Percentiles rank a stretch among this genome's conserved stretches.
These are phyloP conservation scores for Paramormyrops hopkinsi DNA, from an alignment of 2,797 vertebrate genomes.

Conservation along the genomic window DNA sequence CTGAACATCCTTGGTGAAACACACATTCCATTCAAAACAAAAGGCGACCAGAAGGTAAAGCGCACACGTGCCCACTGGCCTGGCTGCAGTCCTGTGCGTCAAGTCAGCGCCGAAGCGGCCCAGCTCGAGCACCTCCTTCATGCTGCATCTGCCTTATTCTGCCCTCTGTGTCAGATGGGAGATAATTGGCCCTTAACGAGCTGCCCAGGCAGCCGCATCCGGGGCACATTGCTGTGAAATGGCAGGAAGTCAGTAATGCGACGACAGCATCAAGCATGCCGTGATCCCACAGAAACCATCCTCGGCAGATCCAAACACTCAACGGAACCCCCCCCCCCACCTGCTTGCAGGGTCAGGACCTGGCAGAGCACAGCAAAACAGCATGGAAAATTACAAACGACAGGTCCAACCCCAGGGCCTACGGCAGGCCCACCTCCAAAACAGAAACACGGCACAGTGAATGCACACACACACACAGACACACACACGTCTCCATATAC, in stretches of 20 bases:
- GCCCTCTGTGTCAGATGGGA: constrained; percentile 4
- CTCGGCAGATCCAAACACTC: constrained; percentile 43
- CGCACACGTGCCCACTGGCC: neutral
- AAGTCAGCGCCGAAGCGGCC: neutral
- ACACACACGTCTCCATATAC: too few species aligned
- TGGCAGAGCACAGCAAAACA: neutral
- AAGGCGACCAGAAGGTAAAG: neutral
- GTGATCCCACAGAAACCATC: constrained; percentile 39
- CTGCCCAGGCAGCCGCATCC: constrained; percentile 17
- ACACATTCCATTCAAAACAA: neutral
- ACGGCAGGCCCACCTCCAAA: neutral
- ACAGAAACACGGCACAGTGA: neutral
- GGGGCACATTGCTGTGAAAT: constrained; percentile 31
- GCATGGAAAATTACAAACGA: constrained; percentile 16
- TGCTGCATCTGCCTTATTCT: neutral
- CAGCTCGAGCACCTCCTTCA: neutral
- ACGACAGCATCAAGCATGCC: constrained; percentile 39
- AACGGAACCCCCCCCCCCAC: constrained; percentile 38
- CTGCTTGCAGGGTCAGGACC: neutral
- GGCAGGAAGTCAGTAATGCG: constrained; percentile 46
- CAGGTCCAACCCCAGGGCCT: neutral
- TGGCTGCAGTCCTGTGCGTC: neutral
- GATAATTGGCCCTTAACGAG: constrained; percentile 40
- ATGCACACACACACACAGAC: neutral
- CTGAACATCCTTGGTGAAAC: neutral